Conservation (phyloP, 2,888 invertebrate species). For the Chirona hameri region DNA sequence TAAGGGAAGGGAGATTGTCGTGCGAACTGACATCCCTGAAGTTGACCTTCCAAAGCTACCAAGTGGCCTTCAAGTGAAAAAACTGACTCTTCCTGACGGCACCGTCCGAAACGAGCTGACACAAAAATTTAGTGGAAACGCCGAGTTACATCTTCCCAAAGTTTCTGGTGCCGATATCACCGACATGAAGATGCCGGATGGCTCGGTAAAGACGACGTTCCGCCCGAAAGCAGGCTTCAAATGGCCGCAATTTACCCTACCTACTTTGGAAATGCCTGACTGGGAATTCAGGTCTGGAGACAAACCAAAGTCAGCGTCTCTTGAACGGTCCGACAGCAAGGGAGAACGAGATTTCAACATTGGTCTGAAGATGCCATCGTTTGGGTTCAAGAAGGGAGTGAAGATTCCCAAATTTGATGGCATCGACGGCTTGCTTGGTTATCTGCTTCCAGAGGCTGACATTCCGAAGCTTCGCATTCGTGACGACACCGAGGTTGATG, state of each 20-base stretch:
- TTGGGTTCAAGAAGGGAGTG: background rate
- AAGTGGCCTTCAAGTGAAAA: background rate
- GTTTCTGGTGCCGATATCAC: conserved; percentile 32
- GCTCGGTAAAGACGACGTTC: background rate
- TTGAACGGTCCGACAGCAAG: background rate
- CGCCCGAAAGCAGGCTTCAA: background rate
- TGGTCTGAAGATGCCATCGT: conserved; percentile 22
- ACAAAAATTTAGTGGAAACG: conserved; percentile 25
- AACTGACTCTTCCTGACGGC: background rate
- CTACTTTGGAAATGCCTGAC: background rate
- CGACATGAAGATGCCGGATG: conserved; percentile 29
- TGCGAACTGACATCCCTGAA: background rate
- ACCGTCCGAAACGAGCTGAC: background rate
- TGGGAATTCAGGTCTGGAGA: conserved; percentile 5
- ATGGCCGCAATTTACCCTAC: background rate
- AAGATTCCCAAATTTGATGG: conserved; percentile 23
- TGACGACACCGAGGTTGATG: conserved; percentile 14
- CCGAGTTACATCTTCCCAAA: conserved; percentile 32
- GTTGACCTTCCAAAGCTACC: background rate
- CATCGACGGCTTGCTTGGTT: conserved; percentile 1
- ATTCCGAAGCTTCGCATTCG: conserved; percentile 2
- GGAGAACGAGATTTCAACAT: background rate
- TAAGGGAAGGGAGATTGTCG: background rate
- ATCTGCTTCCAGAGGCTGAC: conserved; percentile 1
- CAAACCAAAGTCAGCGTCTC: background rate